A percentile compares a stretch with the other conserved stretches of the same genome.
Conservation (phyloP, 1,140 invertebrate genomes). For the Episyrphus balteatus region DNA sequence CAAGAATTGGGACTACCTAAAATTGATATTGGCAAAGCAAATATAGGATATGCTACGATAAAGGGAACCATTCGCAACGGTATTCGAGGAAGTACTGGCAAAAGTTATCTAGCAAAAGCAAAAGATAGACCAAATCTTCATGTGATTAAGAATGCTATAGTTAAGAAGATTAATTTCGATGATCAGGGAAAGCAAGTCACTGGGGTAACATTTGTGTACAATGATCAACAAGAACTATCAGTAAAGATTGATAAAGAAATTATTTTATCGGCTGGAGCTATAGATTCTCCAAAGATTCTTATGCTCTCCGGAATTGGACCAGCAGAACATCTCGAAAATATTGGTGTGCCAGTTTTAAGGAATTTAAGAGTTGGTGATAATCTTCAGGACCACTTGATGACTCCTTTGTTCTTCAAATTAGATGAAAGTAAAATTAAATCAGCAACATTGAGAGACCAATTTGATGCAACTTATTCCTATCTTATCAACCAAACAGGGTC, state of each 20-base stretch:
- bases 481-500: constrained; percentile 34
- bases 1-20: constrained; percentile 12
- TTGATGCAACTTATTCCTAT: constrained; percentile 20
- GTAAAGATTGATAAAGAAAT: constrained; percentile 41
- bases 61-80: constrained; percentile 43
- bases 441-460: constrained; percentile 9
- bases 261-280: constrained; percentile 43
- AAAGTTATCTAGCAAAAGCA: constrained; percentile 16
- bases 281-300: constrained; percentile 43
- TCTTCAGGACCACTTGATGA: constrained; percentile 42
- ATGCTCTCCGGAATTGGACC: constrained; percentile 46
- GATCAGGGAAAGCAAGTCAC: constrained; percentile 35
- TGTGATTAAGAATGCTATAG: constrained; percentile 49
- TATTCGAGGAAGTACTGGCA: constrained; percentile 45
- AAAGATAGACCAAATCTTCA: constrained; percentile 49
- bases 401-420: constrained; percentile 31
- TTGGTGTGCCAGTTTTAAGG: constrained; percentile 34
- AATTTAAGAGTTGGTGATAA: constrained; percentile 52
- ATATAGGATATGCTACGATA: constrained; percentile 41
- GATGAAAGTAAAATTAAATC: constrained; percentile 5
- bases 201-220: constrained; percentile 37
- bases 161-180: constrained; percentile 45
- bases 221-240: constrained; percentile 16
- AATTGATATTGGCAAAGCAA: constrained; percentile 35
- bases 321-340: constrained; percentile 33